Evolutionary conservation across 2,113 vertebrate species (phyloP).

Genomic region (Alectura lathami): DNA sequence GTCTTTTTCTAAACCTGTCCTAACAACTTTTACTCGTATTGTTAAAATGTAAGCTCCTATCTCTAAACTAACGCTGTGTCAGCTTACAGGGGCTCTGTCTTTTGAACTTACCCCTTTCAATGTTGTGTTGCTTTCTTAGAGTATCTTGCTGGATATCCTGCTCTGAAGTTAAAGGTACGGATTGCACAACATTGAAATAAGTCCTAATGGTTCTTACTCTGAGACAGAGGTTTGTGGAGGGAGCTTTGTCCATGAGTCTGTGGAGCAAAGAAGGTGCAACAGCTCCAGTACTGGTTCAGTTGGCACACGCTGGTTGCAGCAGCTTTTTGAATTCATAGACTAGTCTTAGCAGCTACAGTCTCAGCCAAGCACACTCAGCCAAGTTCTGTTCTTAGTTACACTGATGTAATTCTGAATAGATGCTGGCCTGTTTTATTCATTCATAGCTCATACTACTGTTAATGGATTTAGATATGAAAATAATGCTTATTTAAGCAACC

Average conservation of each 20-base stretch:
- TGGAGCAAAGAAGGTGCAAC: neutral
- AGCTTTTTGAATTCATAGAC: neutral
- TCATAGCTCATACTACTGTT: neutral
- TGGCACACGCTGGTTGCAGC: neutral
- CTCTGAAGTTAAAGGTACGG: neutral
- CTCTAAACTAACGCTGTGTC: fast-evolving
- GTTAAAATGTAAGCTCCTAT: neutral
- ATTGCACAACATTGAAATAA: neutral
- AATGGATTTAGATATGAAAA: neutral
- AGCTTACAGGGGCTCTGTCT: neutral
- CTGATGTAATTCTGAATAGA: neutral
- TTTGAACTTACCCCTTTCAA: neutral
- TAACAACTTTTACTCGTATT: neutral
- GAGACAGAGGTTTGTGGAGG: neutral
- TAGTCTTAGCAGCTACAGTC: neutral
- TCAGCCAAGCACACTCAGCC: neutral
- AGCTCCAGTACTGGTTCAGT: neutral
- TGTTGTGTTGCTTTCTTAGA: neutral
- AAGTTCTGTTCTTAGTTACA: conserved; percentile 19
- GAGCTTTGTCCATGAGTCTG: neutral
- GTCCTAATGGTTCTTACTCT: neutral
- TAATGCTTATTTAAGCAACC: neutral
- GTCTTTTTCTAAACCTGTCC: neutral
- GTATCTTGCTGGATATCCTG: neutral
- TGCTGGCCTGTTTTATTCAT: neutral